Percentiles rank a stretch among this genome's conserved stretches.
These are phyloP conservation scores for Zaprionus davidi DNA, from an alignment of 1,140 invertebrate species.

Conservation along the genomic window DNA sequence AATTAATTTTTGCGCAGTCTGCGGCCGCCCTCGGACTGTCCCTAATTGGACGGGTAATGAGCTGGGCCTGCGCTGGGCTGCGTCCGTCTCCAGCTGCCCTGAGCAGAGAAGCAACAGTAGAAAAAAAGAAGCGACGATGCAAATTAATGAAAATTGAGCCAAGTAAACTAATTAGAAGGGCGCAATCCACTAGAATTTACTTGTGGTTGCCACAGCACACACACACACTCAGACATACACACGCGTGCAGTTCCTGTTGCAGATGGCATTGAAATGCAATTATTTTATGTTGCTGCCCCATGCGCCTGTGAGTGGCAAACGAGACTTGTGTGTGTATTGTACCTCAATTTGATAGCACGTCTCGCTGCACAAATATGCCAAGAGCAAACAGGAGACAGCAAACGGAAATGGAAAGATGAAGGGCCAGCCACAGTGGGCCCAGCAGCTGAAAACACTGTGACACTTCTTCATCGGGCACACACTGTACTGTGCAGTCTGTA, in stretches of 20 bases:
- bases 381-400: slow-evolving; percentile 39
- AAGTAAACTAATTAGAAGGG: slow-evolving; percentile 57
- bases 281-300: slow-evolving; percentile 35
- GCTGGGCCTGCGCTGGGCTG: slow-evolving; percentile 4
- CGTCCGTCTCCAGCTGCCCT: background rate
- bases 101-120: background rate
- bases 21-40: slow-evolving; percentile 32
- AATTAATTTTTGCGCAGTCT: slow-evolving; percentile 78
- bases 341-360: slow-evolving; percentile 41
- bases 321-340: slow-evolving; percentile 14
- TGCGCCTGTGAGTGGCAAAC: background rate
- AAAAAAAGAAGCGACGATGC: background rate
- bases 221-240: background rate
- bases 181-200: slow-evolving; percentile 8
- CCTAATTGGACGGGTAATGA: slow-evolving; percentile 66
- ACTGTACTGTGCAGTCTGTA: no score
- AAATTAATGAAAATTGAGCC: slow-evolving; percentile 47
- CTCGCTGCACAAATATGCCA: slow-evolving; percentile 45
- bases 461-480: no score
- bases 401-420: slow-evolving; percentile 1
- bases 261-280: slow-evolving; percentile 73
- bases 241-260: slow-evolving; percentile 27
- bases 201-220: slow-evolving; percentile 21
- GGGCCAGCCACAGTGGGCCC: slow-evolving; percentile 1
- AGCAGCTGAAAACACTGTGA: background rate